Evolutionary conservation across 2,888 invertebrate species (phyloP).

Genomic region (Habrosyne pyritoides): DNA sequence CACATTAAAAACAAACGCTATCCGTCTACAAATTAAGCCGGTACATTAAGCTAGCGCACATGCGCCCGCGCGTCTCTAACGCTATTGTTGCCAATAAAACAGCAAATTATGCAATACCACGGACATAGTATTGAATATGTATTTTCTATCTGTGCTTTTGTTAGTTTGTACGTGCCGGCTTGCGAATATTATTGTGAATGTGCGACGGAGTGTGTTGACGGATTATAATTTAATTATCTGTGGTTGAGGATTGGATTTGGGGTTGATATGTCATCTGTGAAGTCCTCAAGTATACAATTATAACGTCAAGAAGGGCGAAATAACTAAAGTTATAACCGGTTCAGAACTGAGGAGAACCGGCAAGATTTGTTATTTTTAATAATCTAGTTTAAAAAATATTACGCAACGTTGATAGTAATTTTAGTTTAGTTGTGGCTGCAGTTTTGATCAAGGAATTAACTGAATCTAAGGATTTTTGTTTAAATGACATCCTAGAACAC

Average conservation of each 20-base stretch:
- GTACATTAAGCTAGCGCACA: constrained; percentile 4
- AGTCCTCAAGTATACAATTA: too few relatives aligned
- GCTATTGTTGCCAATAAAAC: constrained; percentile 41
- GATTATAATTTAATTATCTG: neutral
- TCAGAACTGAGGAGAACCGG: too few relatives aligned
- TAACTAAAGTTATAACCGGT: too few relatives aligned
- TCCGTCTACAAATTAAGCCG: neutral
- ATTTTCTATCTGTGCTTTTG: constrained; percentile 29
- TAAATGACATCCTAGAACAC: too few relatives aligned
- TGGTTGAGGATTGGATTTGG: neutral
- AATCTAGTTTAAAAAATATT: too few relatives aligned
- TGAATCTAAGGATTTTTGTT: too few relatives aligned
- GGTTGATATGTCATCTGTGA: neutral
- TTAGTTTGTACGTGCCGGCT: neutral
- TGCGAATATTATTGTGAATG: neutral
- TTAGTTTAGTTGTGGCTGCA: too few relatives aligned
- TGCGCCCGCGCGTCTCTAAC: constrained; percentile 31
- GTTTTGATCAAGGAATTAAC: too few relatives aligned
- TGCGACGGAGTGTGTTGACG: neutral
- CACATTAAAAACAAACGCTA: neutral
- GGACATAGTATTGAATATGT: constrained; percentile 40
- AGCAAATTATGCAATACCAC: constrained; percentile 49
- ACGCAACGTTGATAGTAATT: too few relatives aligned
- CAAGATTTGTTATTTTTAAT: too few relatives aligned
- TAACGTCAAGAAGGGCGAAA: too few relatives aligned